phyloP scores from a whole-genome alignment of 2,888 invertebrate genomes.

The Drosophila meridionalis region DNA sequence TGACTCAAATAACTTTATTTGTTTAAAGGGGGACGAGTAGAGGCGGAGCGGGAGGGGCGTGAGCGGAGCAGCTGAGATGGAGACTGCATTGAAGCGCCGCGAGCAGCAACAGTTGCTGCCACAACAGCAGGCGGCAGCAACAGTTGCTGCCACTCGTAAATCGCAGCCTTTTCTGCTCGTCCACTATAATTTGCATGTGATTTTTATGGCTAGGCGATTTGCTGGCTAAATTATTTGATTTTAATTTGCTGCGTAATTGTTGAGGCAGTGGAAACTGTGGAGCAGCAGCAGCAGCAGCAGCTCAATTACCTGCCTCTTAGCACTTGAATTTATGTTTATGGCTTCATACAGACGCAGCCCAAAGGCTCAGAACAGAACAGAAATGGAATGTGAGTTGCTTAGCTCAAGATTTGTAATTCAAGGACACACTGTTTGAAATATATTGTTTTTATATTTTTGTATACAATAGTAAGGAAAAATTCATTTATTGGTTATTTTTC shows the following conservation, averaged over 20 bases:
- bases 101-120: slow-evolving; percentile 34
- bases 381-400: slow-evolving; percentile 12
- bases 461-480: no score
- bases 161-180: slow-evolving; percentile 45
- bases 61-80: slow-evolving; percentile 44
- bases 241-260: slow-evolving; percentile 83
- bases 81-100: slow-evolving; percentile 53
- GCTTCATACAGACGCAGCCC: slow-evolving; percentile 50
- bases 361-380: slow-evolving; percentile 8
- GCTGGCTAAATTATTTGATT: slow-evolving; percentile 83
- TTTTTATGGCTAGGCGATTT: slow-evolving; percentile 80
- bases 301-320: slow-evolving; percentile 54
- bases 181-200: slow-evolving; percentile 83
- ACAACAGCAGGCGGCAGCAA: slow-evolving; percentile 11
- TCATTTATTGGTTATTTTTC: no score
- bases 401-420: neutral
- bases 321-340: slow-evolving; percentile 66
- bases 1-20: slow-evolving; percentile 78
- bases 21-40: slow-evolving; percentile 58
- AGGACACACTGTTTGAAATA: neutral
- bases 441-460: neutral
- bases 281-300: slow-evolving; percentile 32
- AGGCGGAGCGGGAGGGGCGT: neutral
- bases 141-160: slow-evolving; percentile 51
- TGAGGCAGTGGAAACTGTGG: slow-evolving; percentile 33